phyloP scores from a whole-genome alignment of 2,797 vertebrate species.

The Lepidocolaptes lacrymiger region DNA sequence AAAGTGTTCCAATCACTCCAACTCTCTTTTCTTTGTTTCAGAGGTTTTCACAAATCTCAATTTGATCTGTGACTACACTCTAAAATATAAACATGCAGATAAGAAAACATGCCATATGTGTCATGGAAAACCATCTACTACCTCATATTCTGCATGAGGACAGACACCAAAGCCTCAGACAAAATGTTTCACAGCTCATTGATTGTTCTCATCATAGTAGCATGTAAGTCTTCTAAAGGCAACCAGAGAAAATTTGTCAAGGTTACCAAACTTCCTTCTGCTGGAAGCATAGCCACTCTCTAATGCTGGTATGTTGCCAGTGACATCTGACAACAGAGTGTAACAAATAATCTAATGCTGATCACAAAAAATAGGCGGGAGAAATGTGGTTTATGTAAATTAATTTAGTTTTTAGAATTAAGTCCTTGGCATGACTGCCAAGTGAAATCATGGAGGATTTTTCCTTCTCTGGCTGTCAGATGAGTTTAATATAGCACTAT shows the following conservation, averaged over 20 bases:
- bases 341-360: constrained; percentile 21
- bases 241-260: neutral
- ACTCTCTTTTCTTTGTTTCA: neutral
- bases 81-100: neutral
- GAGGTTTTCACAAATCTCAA: neutral
- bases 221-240: neutral
- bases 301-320: neutral
- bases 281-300: neutral
- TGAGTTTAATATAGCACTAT: neutral
- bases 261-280: neutral
- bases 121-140: neutral
- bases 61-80: neutral
- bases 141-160: neutral
- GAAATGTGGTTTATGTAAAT: neutral
- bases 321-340: neutral
- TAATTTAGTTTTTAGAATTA: constrained; percentile 28
- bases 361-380: neutral
- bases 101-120: neutral
- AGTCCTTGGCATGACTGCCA: neutral
- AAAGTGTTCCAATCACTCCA: neutral
- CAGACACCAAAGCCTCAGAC: neutral
- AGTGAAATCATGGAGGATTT: neutral
- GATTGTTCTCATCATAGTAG: neutral
- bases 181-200: neutral
- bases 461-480: neutral